Evolutionary conservation across 2,797 vertebrate genomes (phyloP).

Genomic region (Channa striata): DNA sequence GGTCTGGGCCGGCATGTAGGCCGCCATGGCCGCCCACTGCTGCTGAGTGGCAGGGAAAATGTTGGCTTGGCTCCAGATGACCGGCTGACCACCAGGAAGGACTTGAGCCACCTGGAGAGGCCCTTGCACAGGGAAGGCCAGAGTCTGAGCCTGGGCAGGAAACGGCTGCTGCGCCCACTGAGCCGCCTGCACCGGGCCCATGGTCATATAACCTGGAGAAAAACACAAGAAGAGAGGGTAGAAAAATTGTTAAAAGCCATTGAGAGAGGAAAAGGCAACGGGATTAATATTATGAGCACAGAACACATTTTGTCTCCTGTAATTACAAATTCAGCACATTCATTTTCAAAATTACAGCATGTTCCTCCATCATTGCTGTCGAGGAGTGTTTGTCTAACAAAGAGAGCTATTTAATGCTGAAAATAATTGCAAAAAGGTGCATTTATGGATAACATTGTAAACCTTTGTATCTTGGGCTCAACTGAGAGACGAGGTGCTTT

Average conservation of each 20-base stretch:
- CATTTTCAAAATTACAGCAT: conserved; percentile 17
- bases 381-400: conserved; percentile 6
- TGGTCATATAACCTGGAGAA: conserved; percentile 94
- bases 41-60: conserved; percentile 95
- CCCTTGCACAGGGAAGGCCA: conserved; percentile 95
- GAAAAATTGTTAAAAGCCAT: background rate
- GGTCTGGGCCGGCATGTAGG: conserved; percentile 97
- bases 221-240: background rate
- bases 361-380: background rate
- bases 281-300: background rate
- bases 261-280: background rate
- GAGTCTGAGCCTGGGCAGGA: conserved; percentile 87
- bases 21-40: conserved; percentile 94
- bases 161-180: conserved; percentile 98
- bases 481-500: too few relatives aligned
- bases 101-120: conserved; percentile 94
- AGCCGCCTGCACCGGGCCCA: conserved; percentile 96
- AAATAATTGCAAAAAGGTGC: background rate
- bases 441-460: background rate
- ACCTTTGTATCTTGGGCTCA: background rate
- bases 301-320: conserved; percentile 6
- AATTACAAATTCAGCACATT: background rate
- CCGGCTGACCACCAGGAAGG: conserved; percentile 94
- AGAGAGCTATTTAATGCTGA: background rate
- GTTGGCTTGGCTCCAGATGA: conserved; percentile 96